Conservation (phyloP, 2,888 invertebrate genomes). For the Drymonia ruficornis region DNA sequence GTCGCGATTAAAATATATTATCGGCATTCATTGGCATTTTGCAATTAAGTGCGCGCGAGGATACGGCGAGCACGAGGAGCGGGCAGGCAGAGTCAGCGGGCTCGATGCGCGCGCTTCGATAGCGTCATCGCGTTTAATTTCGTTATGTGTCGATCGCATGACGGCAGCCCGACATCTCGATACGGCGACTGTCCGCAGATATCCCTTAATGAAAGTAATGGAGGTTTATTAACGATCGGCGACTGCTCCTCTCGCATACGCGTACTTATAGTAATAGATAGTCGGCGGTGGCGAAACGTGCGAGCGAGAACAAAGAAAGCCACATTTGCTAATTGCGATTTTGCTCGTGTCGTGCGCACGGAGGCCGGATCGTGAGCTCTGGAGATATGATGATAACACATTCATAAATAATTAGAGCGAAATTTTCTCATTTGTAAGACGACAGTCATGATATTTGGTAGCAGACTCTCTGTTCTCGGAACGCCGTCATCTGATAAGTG, state of each 20-base stretch:
- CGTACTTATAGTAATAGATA: conserved; percentile 73
- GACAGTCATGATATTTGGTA: conserved; percentile 84
- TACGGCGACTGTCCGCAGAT: conserved; percentile 79
- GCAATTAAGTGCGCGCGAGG: conserved; percentile 76
- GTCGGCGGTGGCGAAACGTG: conserved; percentile 72
- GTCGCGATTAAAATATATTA: conserved; percentile 76
- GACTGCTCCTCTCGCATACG: conserved; percentile 68
- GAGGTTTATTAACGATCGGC: conserved; percentile 80
- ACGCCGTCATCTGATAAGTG: conserved; percentile 75
- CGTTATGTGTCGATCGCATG: conserved; percentile 79
- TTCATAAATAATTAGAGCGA: conserved; percentile 85
- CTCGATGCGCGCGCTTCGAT: conserved; percentile 75
- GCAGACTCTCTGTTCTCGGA: conserved; percentile 78
- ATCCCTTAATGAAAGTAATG: conserved; percentile 84
- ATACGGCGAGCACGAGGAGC: conserved; percentile 51
- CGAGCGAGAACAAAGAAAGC: conserved; percentile 84
- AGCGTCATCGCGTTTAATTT: conserved; percentile 82
- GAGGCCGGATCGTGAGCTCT: conserved; percentile 82
- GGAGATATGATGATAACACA: conserved; percentile 84
- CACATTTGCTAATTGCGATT: conserved; percentile 84
- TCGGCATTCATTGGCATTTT: conserved; percentile 78
- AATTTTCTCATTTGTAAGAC: conserved; percentile 85
- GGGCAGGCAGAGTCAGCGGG: conserved; percentile 38
- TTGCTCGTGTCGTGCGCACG: conserved; percentile 83
- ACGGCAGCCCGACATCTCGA: conserved; percentile 78